These are phyloP conservation scores for Caerostris darwini DNA, from an alignment of 1,140 invertebrate species.

Conservation along the genomic window DNA sequence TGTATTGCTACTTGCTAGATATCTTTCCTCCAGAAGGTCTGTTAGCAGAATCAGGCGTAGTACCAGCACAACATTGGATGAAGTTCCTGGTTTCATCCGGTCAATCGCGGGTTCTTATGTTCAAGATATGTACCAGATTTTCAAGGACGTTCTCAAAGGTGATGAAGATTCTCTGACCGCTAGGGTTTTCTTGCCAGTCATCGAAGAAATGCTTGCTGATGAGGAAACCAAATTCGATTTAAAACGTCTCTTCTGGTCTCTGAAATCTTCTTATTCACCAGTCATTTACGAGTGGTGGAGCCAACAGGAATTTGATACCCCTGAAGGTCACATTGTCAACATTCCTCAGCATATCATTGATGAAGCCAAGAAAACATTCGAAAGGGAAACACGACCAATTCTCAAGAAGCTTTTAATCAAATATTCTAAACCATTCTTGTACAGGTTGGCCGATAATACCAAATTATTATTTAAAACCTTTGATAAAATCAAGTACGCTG, in stretches of 20 bases:
- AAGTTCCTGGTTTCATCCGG: neutral
- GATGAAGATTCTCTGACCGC: neutral
- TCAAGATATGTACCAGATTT: too few species aligned
- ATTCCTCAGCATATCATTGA: neutral
- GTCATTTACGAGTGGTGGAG: neutral
- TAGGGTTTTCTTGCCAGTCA: neutral
- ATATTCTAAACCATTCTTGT: neutral
- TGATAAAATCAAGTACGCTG: neutral
- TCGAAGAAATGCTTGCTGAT: neutral
- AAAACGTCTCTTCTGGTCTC: neutral
- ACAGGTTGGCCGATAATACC: neutral
- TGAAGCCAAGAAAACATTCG: neutral
- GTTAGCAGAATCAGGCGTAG: neutral
- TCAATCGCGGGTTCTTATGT: too few species aligned
- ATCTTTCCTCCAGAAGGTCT: neutral
- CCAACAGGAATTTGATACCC: neutral
- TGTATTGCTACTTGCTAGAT: neutral
- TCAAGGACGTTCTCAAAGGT: neutral
- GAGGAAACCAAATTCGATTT: conserved; percentile 24
- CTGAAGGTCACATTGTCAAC: neutral
- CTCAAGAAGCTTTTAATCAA: neutral
- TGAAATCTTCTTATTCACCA: conserved; percentile 4
- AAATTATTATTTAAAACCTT: neutral
- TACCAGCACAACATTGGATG: neutral
- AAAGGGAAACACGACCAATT: neutral